Evolutionary conservation across 2,113 vertebrate species (phyloP).

Genomic region (Microtus ochrogaster): DNA sequence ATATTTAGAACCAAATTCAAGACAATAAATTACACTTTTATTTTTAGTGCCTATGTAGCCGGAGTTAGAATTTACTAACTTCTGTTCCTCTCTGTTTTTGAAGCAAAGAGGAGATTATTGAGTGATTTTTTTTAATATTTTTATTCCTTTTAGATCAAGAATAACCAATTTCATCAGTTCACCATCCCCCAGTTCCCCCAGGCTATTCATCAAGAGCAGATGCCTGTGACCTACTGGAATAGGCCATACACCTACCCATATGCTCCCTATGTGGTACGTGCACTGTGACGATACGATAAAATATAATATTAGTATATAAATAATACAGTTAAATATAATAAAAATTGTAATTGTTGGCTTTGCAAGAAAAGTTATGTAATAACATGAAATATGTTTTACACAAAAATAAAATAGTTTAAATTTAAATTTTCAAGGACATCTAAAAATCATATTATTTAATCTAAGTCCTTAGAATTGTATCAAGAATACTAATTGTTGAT

Average conservation of each 20-base stretch:
- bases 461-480: background rate
- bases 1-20: background rate
- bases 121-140: background rate
- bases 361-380: background rate
- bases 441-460: background rate
- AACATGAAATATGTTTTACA: background rate
- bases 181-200: background rate
- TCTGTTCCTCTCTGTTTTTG: background rate
- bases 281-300: background rate
- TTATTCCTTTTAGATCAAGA: background rate
- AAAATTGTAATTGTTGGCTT: background rate
- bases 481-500: background rate
- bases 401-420: background rate
- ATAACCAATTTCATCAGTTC: background rate
- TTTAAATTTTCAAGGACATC: background rate
- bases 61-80: background rate
- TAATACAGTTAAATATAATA: too few relatives aligned
- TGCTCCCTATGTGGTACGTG: background rate
- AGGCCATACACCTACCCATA: background rate
- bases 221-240: background rate
- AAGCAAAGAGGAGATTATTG: background rate
- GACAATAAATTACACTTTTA: background rate
- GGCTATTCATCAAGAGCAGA: background rate
- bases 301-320: background rate
- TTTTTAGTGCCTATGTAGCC: background rate